Conservation (phyloP, 2,797 vertebrate genomes). For the Typhlichthys subterraneus region DNA sequence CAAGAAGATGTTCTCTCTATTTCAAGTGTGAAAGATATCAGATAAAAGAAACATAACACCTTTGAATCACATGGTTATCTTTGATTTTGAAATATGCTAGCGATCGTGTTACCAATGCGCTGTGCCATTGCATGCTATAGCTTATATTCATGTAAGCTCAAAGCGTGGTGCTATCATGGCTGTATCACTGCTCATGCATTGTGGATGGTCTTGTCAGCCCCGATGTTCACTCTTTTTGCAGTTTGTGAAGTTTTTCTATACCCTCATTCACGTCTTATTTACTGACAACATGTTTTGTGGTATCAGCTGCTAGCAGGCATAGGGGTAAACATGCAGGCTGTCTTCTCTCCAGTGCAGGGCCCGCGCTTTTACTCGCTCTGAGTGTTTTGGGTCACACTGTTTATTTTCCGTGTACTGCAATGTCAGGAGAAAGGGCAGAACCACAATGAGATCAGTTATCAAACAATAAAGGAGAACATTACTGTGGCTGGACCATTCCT, state of each 20-base stretch:
- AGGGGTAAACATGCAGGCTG: slow-evolving; percentile 36
- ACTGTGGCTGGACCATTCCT: not conserved
- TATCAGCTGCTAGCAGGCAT: slow-evolving; percentile 9
- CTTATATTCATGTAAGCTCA: not conserved
- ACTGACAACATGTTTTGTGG: slow-evolving; percentile 45
- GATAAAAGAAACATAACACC: no score
- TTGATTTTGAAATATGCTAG: not conserved
- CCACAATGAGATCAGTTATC: slow-evolving; percentile 20
- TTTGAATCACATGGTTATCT: not conserved
- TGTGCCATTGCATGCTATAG: not conserved
- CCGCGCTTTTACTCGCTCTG: slow-evolving; percentile 14
- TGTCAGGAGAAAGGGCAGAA: slow-evolving; percentile 31
- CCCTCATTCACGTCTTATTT: slow-evolving; percentile 55
- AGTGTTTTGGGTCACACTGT: slow-evolving; percentile 39
- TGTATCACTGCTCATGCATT: no score
- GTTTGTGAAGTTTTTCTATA: not conserved
- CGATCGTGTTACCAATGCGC: not conserved
- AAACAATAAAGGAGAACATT: slow-evolving; percentile 17
- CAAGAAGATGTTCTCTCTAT: not conserved
- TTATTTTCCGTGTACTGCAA: slow-evolving; percentile 39
- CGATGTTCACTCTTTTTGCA: not conserved
- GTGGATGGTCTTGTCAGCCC: not conserved
- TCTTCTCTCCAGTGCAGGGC: slow-evolving; percentile 4
- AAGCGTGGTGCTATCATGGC: not conserved
- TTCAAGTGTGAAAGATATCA: no score